A percentile compares a stretch with the other conserved stretches of the same genome.
These are phyloP conservation scores for Saimiri boliviensis DNA, from an alignment of 2,113 vertebrate genomes.

Conservation along the genomic window DNA sequence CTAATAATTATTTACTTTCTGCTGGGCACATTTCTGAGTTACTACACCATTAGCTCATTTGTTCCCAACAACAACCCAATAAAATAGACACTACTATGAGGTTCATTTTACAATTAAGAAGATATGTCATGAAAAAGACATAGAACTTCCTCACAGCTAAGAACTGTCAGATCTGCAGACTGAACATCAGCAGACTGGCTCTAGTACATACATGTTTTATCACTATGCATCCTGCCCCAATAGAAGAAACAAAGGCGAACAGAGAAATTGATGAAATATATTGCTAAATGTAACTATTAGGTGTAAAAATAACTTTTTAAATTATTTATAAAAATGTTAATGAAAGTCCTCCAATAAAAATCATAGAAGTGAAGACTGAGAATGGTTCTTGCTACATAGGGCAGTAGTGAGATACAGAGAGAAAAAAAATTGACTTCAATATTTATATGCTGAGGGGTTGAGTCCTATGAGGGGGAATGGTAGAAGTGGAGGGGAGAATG, in stretches of 20 bases:
- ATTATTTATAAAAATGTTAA: neutral
- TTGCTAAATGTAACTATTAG: neutral
- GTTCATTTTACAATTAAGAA: neutral
- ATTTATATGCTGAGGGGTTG: neutral
- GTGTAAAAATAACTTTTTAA: neutral
- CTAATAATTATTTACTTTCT: neutral
- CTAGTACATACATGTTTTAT: neutral
- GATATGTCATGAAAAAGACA: neutral
- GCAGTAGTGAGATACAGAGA: neutral
- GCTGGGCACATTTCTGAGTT: neutral
- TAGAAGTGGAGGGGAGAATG: neutral
- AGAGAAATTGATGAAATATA: neutral
- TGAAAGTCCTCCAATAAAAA: neutral
- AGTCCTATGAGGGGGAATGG: too few relatives aligned
- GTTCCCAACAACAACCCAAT: neutral
- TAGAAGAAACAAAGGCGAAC: neutral
- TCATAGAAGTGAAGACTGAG: neutral
- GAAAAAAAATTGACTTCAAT: neutral
- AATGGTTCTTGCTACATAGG: neutral
- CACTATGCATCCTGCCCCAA: neutral
- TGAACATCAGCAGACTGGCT: neutral
- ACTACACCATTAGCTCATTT: neutral
- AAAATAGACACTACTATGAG: neutral
- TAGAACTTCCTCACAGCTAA: neutral
- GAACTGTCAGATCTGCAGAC: neutral